Base-by-base conservation (phyloP, 92 coral and sea anemone genomes). In the Desmophyllum pertusum region DNA sequence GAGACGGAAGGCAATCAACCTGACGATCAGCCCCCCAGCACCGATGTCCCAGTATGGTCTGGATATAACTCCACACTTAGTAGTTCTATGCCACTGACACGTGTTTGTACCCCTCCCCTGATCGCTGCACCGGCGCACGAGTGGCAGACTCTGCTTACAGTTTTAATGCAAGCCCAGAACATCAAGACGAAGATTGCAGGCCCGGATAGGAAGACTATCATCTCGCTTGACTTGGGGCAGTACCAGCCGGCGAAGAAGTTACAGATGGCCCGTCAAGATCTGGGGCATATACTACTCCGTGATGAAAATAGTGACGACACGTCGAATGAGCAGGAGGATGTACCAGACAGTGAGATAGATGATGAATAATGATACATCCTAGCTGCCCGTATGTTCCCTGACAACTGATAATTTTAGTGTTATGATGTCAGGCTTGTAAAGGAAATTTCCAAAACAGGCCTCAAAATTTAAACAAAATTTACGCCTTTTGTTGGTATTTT, bases 11-110 rank as follows among this genome's bases (percentile, higher is more conserved):
- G 71, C 30, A 70, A 83, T 25, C 78, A 73, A 45, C 40, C 77
- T 70, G 88, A 78, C 30, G 73, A 83, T 25, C 78, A 73, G 57
- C 40, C 77, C 76, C 63, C 63, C 25, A 27, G 67, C 21, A 84
- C 75, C 88, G n/a, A n/a, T n/a, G n/a, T n/a, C n/a, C n/a, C 85
- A 18, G 80, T 77, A 65, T 88, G 92, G 92, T 84, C 92, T 38
- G 92, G 52, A n/a, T 88, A 88, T 52, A 88, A 82, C 71, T 82
- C 86, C 70, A 82, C 79, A n/a, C 53, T 82, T 41, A 70, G 79
- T 37, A 66, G 71, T 66, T 14, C 42, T 23, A 66, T 66, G 71
- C 84, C 74, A n/a, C 31, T 53, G 40, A 68, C 74, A 78, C 76
- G 84, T 70, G 79, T 70, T 51, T 73, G 66, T 57, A 61, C 73